Base-by-base conservation (phyloP, 2,113 vertebrate genomes). In the Ursus arctos region DNA sequence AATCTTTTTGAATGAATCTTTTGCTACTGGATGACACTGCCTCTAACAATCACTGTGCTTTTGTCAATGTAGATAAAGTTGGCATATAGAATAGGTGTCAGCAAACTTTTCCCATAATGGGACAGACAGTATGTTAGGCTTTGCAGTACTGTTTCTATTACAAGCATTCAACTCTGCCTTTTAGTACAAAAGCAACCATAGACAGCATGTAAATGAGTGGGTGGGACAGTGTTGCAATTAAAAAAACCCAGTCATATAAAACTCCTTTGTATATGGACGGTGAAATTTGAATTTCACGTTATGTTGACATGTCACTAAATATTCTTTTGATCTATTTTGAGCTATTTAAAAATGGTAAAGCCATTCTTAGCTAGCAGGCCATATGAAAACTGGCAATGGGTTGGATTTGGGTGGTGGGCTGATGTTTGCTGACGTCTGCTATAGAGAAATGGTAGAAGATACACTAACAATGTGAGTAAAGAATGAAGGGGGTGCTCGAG, bases 391-490 rank as follows among this genome's bases (percentile, higher is more conserved):
- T 71, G 61, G 11, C n/a, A 36, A 0, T 47, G 26, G 10, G 18
- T 63, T 55, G 11, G 57, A 16, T 85, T 59, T 51, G 36, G 7
- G 33, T 36, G 26, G 24, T 24, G 28, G 22, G 18, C 67, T 67
- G 9, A 22, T 59, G 43, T 57, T 81, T 67, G 18, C 26, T 47
- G 15, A 13, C 0, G 6, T 36, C 61, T 63, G 22, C n/a, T 84
- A 7, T 18, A 57, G 67, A 85, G 47, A 81, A 84, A 47, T 1
- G 14, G 21, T 40, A 47, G 59, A 36, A 77, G 57, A 33, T 16
- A 4, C 31, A n/a, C 31, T 15, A n/a, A 49, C 0, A 21, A 1
- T 1, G 11, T 28, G 33, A 6, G 13, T 24, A 5, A 19, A 53
- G 31, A 33, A 22, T 19, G 51, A 36, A 55, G n/a, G 21, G 36